phyloP scores from a whole-genome alignment of 2,113 vertebrate genomes.

The Elephantulus edwardii region DNA sequence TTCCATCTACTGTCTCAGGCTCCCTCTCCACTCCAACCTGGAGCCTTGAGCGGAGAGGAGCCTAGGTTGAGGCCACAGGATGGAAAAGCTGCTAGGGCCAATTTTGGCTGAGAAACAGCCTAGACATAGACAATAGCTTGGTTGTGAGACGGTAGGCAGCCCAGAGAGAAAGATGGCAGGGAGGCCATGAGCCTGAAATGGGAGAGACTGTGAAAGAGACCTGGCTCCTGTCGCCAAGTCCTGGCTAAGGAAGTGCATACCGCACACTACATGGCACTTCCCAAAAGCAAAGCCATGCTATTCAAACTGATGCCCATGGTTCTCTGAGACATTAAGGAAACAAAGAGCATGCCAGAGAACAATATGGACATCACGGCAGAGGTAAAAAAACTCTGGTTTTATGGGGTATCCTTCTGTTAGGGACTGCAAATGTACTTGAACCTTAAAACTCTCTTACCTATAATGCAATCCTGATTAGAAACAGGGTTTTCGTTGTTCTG shows the following conservation, averaged over 20 bases:
- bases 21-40: background rate
- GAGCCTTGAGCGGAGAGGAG: background rate
- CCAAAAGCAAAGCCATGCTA: background rate
- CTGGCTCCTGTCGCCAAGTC: background rate
- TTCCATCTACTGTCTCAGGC: background rate
- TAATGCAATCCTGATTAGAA: background rate
- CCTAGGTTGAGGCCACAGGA: background rate
- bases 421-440: too few relatives aligned
- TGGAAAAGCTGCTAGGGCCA: background rate
- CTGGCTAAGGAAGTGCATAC: background rate
- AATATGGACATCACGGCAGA: rapidly evolving
- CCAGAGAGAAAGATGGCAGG: background rate
- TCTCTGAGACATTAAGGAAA: background rate
- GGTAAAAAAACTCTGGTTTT: background rate
- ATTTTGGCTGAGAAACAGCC: background rate
- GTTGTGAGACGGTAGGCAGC: background rate
- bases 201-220: too few relatives aligned
- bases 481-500: background rate
- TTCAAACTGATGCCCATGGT: background rate
- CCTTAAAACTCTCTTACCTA: too few relatives aligned
- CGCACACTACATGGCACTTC: rapidly evolving
- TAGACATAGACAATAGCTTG: background rate
- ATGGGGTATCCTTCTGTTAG: background rate
- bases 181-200: rapidly evolving
- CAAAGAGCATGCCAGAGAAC: background rate